phyloP scores from a whole-genome alignment of 2,797 vertebrate genomes.

The Aplochiton taeniatus region DNA sequence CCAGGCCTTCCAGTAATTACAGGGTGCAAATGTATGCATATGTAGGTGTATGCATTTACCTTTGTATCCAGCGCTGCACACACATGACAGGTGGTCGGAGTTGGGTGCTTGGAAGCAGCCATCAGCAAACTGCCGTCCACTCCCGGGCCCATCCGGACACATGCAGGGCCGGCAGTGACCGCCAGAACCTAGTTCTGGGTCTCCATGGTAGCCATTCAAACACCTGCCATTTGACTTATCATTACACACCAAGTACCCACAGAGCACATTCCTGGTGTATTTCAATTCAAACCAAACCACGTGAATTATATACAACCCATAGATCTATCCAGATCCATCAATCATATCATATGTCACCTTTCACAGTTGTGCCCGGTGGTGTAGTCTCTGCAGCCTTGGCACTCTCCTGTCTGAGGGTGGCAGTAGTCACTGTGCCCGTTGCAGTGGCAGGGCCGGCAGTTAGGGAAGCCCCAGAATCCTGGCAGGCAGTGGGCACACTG shows the following conservation, averaged over 20 bases:
- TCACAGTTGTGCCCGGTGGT: slow-evolving; percentile 88
- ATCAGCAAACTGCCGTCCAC: slow-evolving; percentile 87
- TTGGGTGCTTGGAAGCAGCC: slow-evolving; percentile 83
- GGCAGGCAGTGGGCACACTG: slow-evolving; percentile 89
- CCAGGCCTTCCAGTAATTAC: slow-evolving; percentile 28
- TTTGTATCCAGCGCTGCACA: slow-evolving; percentile 87
- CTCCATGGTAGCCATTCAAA: slow-evolving; percentile 86
- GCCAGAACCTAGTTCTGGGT: slow-evolving; percentile 85
- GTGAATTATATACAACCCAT: too few relatives aligned
- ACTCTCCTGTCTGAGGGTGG: slow-evolving; percentile 84
- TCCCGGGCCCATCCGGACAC: slow-evolving; percentile 90
- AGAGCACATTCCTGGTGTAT: neutral
- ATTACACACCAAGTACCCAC: neutral
- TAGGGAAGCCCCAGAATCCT: slow-evolving; percentile 92
- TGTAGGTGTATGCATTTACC: slow-evolving; percentile 69
- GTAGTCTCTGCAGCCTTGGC: slow-evolving; percentile 86
- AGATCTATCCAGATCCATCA: too few relatives aligned
- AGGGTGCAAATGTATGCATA: slow-evolving; percentile 13
- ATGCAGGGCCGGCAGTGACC: slow-evolving; percentile 90
- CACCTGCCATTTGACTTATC: slow-evolving; percentile 72
- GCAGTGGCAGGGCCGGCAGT: slow-evolving; percentile 88
- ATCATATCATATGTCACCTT: slow-evolving; percentile 72
- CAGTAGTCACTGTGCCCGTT: slow-evolving; percentile 89
- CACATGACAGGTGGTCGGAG: slow-evolving; percentile 82
- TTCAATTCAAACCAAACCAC: too few relatives aligned